These are phyloP conservation scores for Heliothis peltigera DNA, from an alignment of 2,888 invertebrate genomes.

Conservation along the genomic window DNA sequence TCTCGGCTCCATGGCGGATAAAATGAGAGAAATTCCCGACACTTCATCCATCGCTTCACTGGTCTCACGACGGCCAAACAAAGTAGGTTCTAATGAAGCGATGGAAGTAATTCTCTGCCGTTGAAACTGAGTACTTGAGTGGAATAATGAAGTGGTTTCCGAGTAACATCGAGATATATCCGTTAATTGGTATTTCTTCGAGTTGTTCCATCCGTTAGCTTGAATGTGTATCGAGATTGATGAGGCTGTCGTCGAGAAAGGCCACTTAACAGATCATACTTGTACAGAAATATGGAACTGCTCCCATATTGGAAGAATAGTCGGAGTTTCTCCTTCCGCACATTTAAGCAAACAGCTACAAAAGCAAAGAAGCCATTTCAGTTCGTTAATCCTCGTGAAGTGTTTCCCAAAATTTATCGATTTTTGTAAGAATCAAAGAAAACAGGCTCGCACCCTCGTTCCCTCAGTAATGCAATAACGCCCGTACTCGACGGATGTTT, in stretches of 20 bases:
- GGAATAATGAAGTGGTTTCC: slow-evolving; percentile 50
- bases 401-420: slow-evolving; percentile 60
- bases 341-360: slow-evolving; percentile 38
- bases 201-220: slow-evolving; percentile 2
- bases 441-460: slow-evolving; percentile 59
- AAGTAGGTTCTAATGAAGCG: slow-evolving; percentile 41
- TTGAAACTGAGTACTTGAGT: slow-evolving; percentile 29
- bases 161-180: slow-evolving; percentile 32
- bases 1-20: background rate
- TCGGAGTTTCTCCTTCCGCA: slow-evolving; percentile 5
- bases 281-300: background rate
- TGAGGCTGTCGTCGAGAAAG: background rate
- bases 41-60: slow-evolving; percentile 27
- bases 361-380: slow-evolving; percentile 40
- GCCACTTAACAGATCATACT: background rate
- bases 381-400: slow-evolving; percentile 50
- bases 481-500: slow-evolving; percentile 72
- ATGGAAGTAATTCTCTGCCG: slow-evolving; percentile 40
- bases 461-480: slow-evolving; percentile 76
- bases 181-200: slow-evolving; percentile 42
- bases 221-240: slow-evolving; percentile 18
- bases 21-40: slow-evolving; percentile 30
- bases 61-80: slow-evolving; percentile 16
- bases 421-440: slow-evolving; percentile 61
- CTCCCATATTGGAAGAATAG: background rate